Conservation (phyloP, 2,888 invertebrate genomes). For the Conomelus anceps region DNA sequence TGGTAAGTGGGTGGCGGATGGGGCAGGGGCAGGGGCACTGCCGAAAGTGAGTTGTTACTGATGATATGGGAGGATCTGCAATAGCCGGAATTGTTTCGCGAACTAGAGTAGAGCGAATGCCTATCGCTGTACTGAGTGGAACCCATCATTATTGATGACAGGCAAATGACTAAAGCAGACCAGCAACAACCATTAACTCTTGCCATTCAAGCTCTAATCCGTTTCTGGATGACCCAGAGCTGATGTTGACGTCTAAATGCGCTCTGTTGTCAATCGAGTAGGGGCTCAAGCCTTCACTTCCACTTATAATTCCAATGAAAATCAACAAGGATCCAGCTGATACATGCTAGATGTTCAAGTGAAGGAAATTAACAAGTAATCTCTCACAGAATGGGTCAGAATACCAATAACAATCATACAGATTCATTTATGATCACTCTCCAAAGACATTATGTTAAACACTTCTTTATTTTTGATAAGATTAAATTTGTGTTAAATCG, state of each 20-base stretch:
- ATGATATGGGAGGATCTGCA: background rate
- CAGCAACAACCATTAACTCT: background rate
- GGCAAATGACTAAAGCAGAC: background rate
- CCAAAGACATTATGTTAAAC: no score
- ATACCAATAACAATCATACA: no score
- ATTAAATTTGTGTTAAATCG: no score
- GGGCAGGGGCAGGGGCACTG: no score
- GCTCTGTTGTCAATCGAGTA: background rate
- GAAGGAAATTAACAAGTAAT: no score
- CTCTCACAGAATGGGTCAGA: no score
- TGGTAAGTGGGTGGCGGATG: background rate
- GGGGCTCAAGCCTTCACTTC: background rate
- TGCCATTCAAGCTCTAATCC: background rate
- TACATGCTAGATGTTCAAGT: no score
- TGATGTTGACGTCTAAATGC: background rate
- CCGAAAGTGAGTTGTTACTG: background rate
- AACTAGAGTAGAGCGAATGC: background rate
- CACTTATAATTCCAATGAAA: background rate
- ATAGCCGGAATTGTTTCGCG: background rate
- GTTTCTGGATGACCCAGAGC: background rate
- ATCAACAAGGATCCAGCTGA: background rate
- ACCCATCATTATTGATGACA: background rate
- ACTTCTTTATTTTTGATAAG: no score
- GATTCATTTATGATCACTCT: no score
- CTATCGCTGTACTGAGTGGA: no score